A percentile compares a stretch with the other conserved stretches of the same genome.
Conservation (phyloP, 2,888 invertebrate species). For the Heliconius erato region DNA sequence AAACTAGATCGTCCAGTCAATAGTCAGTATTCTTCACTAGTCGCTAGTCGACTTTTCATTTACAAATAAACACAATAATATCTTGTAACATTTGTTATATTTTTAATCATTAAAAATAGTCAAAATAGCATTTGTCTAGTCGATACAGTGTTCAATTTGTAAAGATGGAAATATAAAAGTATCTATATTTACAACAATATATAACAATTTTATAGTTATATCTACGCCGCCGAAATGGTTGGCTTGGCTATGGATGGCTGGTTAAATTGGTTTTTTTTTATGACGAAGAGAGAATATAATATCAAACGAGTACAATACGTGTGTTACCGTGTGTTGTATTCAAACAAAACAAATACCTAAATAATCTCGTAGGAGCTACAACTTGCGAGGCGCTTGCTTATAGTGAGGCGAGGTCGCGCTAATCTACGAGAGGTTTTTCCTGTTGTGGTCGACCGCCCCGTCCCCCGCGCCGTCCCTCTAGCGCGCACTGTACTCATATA, state of each 20-base stretch:
- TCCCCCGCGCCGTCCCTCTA: no score
- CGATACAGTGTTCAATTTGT: background rate
- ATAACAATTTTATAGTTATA: background rate
- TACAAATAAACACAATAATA: no score
- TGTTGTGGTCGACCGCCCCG: constrained; percentile 2
- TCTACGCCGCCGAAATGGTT: no score
- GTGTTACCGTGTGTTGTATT: background rate
- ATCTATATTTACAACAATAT: constrained; percentile 13
- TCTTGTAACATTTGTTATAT: background rate
- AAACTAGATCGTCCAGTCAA: background rate
- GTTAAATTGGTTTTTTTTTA: background rate
- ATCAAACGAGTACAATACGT: background rate
- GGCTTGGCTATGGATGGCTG: no score
- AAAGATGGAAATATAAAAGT: background rate
- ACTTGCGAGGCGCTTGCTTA: background rate
- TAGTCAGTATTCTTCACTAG: background rate
- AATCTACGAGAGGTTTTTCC: constrained; percentile 26
- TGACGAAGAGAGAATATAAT: constrained; percentile 2
- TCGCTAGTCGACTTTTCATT: background rate
- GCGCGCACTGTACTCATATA: background rate
- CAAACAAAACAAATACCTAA: background rate
- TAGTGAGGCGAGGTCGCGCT: constrained; percentile 14
- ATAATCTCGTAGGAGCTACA: background rate
- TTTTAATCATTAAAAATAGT: background rate
- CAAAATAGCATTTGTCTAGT: background rate